Percentiles rank a stretch among this genome's conserved stretches.
Conservation (phyloP, 1,140 invertebrate species). For the Hylaeus volcanicus region DNA sequence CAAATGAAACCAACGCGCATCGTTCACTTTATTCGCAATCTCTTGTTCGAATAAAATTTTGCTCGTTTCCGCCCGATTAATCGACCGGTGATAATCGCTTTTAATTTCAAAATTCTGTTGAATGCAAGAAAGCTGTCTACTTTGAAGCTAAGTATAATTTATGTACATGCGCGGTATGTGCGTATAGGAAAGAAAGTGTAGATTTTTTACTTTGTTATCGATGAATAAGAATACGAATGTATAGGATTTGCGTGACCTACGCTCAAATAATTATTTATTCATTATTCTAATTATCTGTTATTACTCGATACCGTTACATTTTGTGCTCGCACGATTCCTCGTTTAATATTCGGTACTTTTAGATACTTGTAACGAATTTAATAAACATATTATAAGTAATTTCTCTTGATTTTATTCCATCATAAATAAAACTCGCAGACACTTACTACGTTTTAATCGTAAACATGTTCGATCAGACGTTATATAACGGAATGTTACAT, state of each 20-base stretch:
- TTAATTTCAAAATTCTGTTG: too few relatives aligned
- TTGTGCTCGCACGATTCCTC: background rate
- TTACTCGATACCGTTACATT: background rate
- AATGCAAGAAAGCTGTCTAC: too few relatives aligned
- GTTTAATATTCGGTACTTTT: background rate
- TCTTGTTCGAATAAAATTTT: too few relatives aligned
- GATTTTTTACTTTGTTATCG: background rate
- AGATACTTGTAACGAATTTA: background rate
- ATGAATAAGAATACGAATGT: background rate
- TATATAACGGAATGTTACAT: background rate
- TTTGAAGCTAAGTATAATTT: too few relatives aligned
- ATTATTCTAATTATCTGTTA: background rate
- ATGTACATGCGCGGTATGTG: too few relatives aligned
- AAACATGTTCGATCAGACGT: background rate
- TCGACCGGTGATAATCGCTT: background rate
- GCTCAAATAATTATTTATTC: constrained; percentile 3
- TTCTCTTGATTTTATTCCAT: too few relatives aligned
- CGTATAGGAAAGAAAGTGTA: too few relatives aligned
- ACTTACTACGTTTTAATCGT: too few relatives aligned
- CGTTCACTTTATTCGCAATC: too few relatives aligned
- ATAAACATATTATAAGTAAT: constrained; percentile 10
- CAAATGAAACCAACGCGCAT: too few relatives aligned
- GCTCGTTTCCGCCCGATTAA: background rate
- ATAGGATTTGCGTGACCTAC: background rate
- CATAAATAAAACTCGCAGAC: too few relatives aligned